phyloP scores from a whole-genome alignment of 1,140 invertebrate genomes.

The Archivesica marissinica region DNA sequence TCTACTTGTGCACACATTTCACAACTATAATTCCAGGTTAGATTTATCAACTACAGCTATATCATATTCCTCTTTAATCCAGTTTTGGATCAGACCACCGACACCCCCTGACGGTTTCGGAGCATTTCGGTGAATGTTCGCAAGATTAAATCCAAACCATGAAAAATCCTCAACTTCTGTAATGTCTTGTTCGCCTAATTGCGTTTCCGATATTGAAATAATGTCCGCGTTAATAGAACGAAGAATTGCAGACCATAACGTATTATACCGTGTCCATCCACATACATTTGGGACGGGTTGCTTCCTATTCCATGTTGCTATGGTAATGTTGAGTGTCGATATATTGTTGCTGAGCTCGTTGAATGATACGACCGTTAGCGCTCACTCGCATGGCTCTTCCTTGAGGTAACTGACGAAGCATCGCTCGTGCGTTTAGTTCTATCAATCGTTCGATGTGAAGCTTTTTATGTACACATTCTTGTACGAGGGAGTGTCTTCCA shows the following conservation, averaged over 20 bases:
- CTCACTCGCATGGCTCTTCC: background rate
- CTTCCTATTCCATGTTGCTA: background rate
- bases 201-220: conserved; percentile 9
- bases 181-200: background rate
- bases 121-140: background rate
- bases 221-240: background rate
- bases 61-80: background rate
- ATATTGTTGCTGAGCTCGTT: background rate
- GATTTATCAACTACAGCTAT: conserved; percentile 8
- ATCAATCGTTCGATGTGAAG: background rate
- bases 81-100: background rate
- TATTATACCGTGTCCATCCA: conserved; percentile 23
- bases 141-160: conserved; percentile 4
- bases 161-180: background rate
- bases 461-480: background rate
- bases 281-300: conserved; percentile 12
- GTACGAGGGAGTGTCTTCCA: background rate
- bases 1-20: background rate
- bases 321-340: background rate
- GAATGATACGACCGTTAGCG: background rate
- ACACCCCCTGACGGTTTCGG: conserved; percentile 43
- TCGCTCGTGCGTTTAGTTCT: background rate
- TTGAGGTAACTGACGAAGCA: background rate
- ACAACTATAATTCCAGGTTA: conserved; percentile 17
- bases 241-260: background rate